Evolutionary conservation across 2,113 vertebrate genomes (phyloP).

Genomic region (Meles meles): DNA sequence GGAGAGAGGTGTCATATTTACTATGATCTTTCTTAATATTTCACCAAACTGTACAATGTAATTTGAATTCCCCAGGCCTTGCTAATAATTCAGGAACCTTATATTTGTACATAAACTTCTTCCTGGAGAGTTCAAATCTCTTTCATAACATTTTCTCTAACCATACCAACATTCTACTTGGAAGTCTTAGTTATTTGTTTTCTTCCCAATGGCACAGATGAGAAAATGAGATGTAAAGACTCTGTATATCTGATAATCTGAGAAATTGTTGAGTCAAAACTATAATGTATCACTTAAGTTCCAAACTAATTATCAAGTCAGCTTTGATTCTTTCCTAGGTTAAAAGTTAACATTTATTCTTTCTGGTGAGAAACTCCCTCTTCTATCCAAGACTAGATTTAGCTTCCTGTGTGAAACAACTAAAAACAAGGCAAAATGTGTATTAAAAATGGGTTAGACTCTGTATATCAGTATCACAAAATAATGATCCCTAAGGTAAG

Average conservation of each 20-base stretch:
- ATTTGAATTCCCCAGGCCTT: constrained; percentile 28
- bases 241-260: background rate
- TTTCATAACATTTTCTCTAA: constrained; percentile 3
- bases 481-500: background rate
- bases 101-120: constrained; percentile 34
- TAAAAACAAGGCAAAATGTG: background rate
- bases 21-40: background rate
- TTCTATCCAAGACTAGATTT: background rate
- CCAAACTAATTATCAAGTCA: constrained; percentile 33
- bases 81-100: constrained; percentile 34
- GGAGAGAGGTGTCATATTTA: background rate
- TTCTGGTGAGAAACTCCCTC: background rate
- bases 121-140: constrained; percentile 35
- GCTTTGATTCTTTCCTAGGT: background rate
- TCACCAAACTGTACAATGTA: background rate
- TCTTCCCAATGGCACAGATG: background rate
- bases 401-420: background rate
- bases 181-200: constrained; percentile 32
- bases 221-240: constrained; percentile 9
- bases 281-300: background rate
- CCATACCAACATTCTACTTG: background rate
- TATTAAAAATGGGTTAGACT: background rate
- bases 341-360: background rate
- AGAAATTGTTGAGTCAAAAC: background rate
- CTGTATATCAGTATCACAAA: background rate